Percentiles rank a stretch among this genome's conserved stretches.
phyloP scores from a whole-genome alignment of 2,888 invertebrate species.

The Limnephilus lunatus region DNA sequence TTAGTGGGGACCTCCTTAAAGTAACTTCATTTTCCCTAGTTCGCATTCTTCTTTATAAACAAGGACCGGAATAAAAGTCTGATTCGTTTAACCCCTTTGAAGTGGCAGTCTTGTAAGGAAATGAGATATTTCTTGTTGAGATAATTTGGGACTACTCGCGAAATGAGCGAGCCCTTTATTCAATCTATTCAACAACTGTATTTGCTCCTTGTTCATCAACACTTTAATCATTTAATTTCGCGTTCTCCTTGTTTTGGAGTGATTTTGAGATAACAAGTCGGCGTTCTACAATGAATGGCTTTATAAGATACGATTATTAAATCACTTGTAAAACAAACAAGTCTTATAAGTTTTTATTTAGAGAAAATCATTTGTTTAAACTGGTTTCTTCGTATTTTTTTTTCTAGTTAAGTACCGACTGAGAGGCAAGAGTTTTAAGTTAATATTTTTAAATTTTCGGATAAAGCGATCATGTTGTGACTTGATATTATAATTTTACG shows the following conservation, averaged over 20 bases:
- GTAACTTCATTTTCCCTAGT: constrained; percentile 43
- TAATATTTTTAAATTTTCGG: background rate
- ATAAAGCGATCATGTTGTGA: background rate
- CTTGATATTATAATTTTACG: too few species aligned
- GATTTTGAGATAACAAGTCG: background rate
- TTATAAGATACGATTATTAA: background rate
- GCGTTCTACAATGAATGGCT: background rate
- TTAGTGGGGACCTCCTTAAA: background rate
- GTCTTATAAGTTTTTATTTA: background rate
- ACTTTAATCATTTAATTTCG: background rate
- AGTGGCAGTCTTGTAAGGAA: constrained; percentile 10
- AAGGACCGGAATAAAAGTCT: constrained; percentile 15
- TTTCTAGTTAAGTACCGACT: background rate
- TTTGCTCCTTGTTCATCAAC: background rate
- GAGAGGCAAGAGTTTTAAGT: background rate
- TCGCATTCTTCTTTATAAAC: constrained; percentile 40
- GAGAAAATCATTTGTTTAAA: background rate
- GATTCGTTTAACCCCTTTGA: constrained; percentile 30
- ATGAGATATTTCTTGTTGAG: constrained; percentile 22
- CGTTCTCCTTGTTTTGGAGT: background rate
- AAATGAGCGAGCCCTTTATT: background rate
- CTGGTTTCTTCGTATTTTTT: background rate
- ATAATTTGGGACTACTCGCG: constrained; percentile 5
- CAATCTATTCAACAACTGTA: constrained; percentile 7
- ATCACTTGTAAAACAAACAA: background rate